Percentiles rank a stretch among this genome's conserved stretches.
phyloP scores from a whole-genome alignment of 1,140 invertebrate genomes.

The Sycophaga agraensis region DNA sequence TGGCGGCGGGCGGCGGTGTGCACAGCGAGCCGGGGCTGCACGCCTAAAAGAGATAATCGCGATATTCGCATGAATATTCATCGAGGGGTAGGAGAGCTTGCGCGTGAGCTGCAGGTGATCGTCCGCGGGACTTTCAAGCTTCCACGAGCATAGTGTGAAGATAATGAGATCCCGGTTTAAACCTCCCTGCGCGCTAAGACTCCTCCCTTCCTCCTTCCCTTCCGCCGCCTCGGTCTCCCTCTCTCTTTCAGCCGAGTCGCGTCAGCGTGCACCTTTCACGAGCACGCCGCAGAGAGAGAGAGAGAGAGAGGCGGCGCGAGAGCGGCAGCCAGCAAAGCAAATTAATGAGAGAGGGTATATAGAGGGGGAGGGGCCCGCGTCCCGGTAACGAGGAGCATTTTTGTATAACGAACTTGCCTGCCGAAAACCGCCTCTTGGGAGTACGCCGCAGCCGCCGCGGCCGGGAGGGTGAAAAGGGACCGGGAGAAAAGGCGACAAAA shows the following conservation, averaged over 20 bases:
- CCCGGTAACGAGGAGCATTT: conserved; percentile 38
- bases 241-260: neutral
- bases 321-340: conserved; percentile 32
- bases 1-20: neutral
- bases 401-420: conserved; percentile 40
- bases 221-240: neutral
- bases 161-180: conserved; percentile 42
- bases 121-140: conserved; percentile 37
- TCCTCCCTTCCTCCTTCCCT: neutral
- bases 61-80: conserved; percentile 32
- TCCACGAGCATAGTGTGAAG: conserved; percentile 39
- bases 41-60: conserved; percentile 28
- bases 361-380: conserved; percentile 20
- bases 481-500: neutral
- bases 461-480: neutral
- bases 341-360: conserved; percentile 34
- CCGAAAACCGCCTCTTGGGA: conserved; percentile 34
- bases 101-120: conserved; percentile 9
- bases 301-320: neutral
- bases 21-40: neutral
- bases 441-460: no score
- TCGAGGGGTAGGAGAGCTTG: neutral
- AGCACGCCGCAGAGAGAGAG: conserved; percentile 17
- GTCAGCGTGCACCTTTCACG: neutral
- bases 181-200: conserved; percentile 32